phyloP scores from a whole-genome alignment of 2,888 invertebrate species.

The Polyploca ridens region DNA sequence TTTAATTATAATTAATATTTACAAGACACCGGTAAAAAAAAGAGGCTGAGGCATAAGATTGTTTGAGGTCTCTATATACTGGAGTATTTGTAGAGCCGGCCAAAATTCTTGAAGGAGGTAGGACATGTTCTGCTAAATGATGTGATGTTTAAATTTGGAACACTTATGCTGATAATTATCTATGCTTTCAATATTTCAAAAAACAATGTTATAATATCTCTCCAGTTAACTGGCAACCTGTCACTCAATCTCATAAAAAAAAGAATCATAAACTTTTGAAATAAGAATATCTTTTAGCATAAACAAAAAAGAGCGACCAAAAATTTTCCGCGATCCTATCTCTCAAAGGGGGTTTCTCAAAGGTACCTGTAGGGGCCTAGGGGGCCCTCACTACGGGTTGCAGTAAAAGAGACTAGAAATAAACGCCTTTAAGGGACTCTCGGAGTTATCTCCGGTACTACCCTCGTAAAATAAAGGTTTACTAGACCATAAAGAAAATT shows the following conservation, averaged over 20 bases:
- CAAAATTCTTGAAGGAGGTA: not conserved
- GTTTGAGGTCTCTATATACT: not conserved
- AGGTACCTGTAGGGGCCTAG: slow-evolving; percentile 8
- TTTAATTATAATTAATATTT: slow-evolving; percentile 83
- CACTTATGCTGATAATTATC: too few relatives aligned
- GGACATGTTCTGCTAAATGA: too few relatives aligned
- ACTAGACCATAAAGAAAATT: slow-evolving; percentile 84
- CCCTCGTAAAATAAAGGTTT: slow-evolving; percentile 83
- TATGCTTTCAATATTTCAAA: not conserved
- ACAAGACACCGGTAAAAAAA: slow-evolving; percentile 59
- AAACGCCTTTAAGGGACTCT: slow-evolving; percentile 78
- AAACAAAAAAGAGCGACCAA: not conserved
- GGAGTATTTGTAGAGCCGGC: not conserved
- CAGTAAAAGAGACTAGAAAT: slow-evolving; percentile 59
- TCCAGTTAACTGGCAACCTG: not conserved
- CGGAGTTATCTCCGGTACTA: slow-evolving; percentile 77
- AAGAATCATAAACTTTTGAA: not conserved
- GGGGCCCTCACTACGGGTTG: slow-evolving; percentile 31
- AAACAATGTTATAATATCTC: not conserved
- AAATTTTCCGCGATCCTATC: not conserved
- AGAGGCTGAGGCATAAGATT: slow-evolving; percentile 23
- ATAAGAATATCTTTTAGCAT: not conserved
- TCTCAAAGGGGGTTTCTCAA: not conserved
- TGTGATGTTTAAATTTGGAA: not conserved
- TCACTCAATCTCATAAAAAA: not conserved